These are phyloP conservation scores for Percopsis omiscomaycus DNA, from an alignment of 2,797 vertebrate species.

Conservation along the genomic window DNA sequence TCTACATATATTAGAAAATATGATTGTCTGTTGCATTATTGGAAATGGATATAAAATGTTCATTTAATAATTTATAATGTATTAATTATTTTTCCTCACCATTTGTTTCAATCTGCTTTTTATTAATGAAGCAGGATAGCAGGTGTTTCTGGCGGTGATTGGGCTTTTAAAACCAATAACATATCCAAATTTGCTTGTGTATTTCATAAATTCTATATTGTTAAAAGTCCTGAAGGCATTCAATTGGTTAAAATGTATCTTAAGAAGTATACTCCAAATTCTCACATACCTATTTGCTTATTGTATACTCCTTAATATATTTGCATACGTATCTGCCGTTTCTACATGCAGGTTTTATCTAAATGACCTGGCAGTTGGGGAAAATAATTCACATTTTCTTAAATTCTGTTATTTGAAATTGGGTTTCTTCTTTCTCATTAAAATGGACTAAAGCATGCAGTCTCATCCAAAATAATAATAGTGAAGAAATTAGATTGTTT, in stretches of 20 bases:
- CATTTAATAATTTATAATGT: not conserved
- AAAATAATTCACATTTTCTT: too few species aligned
- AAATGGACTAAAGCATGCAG: not conserved
- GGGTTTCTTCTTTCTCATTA: not conserved
- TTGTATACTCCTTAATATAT: too few species aligned
- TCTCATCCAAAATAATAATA: not conserved
- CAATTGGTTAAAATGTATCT: too few species aligned
- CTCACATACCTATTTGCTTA: too few species aligned
- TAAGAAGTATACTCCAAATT: too few species aligned
- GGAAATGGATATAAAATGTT: too few species aligned
- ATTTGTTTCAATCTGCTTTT: not conserved
- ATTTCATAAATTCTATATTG: not conserved
- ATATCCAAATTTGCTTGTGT: conserved; percentile 3
- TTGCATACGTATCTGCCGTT: too few species aligned
- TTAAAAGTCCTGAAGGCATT: not conserved
- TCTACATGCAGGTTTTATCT: too few species aligned
- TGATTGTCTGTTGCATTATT: not conserved
- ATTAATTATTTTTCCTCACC: not conserved
- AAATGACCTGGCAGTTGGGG: too few species aligned
- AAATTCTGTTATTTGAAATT: not conserved
- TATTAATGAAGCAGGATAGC: not conserved
- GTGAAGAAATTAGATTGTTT: not conserved
- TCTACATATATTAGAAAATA: not conserved
- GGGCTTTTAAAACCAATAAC: not conserved
- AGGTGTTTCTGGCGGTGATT: not conserved